phyloP scores from a whole-genome alignment of 2,113 vertebrate species.

The Urocolius indicus region DNA sequence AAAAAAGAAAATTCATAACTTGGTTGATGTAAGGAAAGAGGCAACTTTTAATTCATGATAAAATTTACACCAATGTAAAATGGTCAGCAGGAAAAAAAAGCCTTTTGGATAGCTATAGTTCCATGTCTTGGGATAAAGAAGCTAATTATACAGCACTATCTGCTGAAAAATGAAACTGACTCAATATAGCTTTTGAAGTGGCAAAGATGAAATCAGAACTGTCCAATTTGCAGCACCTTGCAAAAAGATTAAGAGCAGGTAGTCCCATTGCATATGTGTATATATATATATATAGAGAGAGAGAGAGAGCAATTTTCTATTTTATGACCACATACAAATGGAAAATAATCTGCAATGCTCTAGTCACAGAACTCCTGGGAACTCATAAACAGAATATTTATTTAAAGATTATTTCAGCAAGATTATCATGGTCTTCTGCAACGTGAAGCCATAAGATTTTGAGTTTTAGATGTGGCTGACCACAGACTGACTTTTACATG shows the following conservation, averaged over 20 bases:
- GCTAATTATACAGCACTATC: background rate
- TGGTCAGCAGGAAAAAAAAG: background rate
- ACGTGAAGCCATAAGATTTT: background rate
- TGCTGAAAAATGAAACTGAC: background rate
- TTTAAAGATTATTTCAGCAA: background rate
- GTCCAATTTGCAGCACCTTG: background rate
- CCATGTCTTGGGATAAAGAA: background rate
- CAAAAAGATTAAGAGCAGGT: background rate
- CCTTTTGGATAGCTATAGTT: background rate
- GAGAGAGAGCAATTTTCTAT: background rate
- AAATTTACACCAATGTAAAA: background rate
- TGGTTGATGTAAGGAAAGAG: background rate
- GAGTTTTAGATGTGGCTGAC: constrained; percentile 44
- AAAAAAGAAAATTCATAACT: background rate
- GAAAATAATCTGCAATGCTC: background rate
- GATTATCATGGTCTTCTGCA: background rate
- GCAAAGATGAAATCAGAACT: background rate
- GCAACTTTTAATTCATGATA: background rate
- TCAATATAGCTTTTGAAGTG: background rate
- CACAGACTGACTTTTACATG: constrained; percentile 65
- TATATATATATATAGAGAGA: background rate
- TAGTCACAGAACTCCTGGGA: background rate
- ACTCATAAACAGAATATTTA: background rate
- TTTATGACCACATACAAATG: background rate
- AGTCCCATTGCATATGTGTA: background rate